Conservation (phyloP, 1,140 invertebrate genomes). For the Odontomachus brunneus region DNA sequence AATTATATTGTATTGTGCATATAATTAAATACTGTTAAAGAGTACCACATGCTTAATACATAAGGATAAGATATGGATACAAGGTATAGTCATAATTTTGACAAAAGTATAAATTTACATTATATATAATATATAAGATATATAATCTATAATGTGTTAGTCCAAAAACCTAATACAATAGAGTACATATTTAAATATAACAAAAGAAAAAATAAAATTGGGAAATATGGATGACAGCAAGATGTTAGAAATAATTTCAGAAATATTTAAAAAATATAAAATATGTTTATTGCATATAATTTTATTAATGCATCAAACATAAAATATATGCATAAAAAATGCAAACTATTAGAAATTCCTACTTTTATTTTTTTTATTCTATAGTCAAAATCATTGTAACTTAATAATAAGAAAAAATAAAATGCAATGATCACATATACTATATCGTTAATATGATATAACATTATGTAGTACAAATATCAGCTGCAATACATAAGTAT, state of each 20-base stretch:
- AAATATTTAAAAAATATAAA: not conserved
- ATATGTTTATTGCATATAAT: slow-evolving; percentile 1
- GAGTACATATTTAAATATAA: not conserved
- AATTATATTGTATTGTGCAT: not conserved
- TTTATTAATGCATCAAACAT: not conserved
- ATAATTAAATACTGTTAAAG: not conserved
- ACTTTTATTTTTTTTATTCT: not conserved
- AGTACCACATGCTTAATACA: not conserved
- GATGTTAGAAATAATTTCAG: no score
- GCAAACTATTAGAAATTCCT: not conserved
- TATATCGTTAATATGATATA: not conserved
- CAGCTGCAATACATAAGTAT: no score
- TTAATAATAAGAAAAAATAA: not conserved
- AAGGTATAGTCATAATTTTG: not conserved
- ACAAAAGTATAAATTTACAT: not conserved
- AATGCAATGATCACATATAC: not conserved
- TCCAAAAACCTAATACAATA: no score
- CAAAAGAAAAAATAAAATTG: not conserved
- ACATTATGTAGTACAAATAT: slow-evolving; percentile 4
- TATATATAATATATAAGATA: no score
- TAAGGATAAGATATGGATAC: not conserved
- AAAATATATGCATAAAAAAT: slow-evolving; percentile 1
- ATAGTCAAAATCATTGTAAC: not conserved
- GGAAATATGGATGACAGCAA: no score
- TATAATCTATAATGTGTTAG: no score